These are phyloP conservation scores for Pecten maximus DNA, from an alignment of 2,888 invertebrate species.

Conservation along the genomic window DNA sequence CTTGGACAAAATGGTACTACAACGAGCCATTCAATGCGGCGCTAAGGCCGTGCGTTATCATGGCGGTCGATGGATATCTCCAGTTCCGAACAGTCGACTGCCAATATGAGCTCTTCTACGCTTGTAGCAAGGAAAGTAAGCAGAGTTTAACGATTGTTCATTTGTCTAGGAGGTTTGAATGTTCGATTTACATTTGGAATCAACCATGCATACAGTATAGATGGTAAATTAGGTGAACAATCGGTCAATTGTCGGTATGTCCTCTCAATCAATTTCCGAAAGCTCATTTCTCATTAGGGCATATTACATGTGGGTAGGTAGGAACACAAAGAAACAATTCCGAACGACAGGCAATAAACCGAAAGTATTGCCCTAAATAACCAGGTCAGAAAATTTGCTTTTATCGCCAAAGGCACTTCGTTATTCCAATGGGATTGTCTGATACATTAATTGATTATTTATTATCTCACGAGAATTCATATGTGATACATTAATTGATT, in stretches of 20 bases:
- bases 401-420: too few relatives aligned
- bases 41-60: constrained; percentile 46
- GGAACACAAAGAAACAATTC: too few relatives aligned
- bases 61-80: constrained; percentile 45
- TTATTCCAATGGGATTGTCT: too few relatives aligned
- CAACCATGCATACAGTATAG: background rate
- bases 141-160: background rate
- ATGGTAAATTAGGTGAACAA: background rate
- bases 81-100: constrained; percentile 50
- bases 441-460: too few relatives aligned
- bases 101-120: constrained; percentile 44
- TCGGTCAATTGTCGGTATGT: background rate
- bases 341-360: too few relatives aligned
- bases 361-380: too few relatives aligned
- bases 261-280: background rate
- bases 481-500: too few relatives aligned
- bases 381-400: too few relatives aligned
- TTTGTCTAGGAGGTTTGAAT: background rate
- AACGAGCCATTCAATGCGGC: constrained; percentile 51
- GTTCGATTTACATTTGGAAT: background rate
- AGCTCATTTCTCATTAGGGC: too few relatives aligned
- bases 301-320: too few relatives aligned
- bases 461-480: too few relatives aligned
- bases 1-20: constrained; percentile 50
- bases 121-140: constrained; percentile 48